Evolutionary conservation across 2,113 vertebrate species (phyloP), one percentile per base, ranked within the genome.

Genomic region (Leucopsar rothschildi): DNA sequence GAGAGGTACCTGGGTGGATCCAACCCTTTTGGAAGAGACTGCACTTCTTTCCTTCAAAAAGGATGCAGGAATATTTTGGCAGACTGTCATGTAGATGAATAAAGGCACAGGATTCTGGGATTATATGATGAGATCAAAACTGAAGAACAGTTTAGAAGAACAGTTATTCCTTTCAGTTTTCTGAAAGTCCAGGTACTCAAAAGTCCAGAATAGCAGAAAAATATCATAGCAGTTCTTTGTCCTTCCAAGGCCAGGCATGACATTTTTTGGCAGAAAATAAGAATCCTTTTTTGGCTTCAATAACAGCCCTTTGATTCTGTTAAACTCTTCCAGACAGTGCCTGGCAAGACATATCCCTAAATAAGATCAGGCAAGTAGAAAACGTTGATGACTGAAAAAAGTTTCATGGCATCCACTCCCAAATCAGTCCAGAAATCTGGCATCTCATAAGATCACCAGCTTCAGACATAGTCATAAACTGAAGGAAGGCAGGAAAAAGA

Each of bases 301-400:
- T 52, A 71, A 73, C 28, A 63, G 5, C 27, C 39, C 60, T 90
- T 88, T 93, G 50, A 91, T 89, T 92, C 50, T 65, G 10, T 86
- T 91, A 95, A 95, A 87, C n/a, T 91, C 57, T 92, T 95, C 78
- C 94, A 89, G 87, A 90, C 70, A 94, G n/a, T n/a, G 78, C 80
- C 70, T 95, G 87, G 65, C 37, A 93, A 71, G 55, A 79, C 17
- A 5, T 82, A 87, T 37, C 29, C 10, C 29, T 92, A 89, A 77
- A 79, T 68, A 72, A 47, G 39, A 87, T 69, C 50, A 89, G 86
- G 79, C 53, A 89, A 76, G 45, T 28, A 77, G 47, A 90, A 89
- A 95, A 70, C 16, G 12, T 77, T 90, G 39, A 87, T 65, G 45
- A 82, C 9, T 55, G 29, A 90, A 92, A 85, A 33, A 63, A 59